Conservation (phyloP, 2,113 vertebrate species). For the Thalassarche chlororhynchos region DNA sequence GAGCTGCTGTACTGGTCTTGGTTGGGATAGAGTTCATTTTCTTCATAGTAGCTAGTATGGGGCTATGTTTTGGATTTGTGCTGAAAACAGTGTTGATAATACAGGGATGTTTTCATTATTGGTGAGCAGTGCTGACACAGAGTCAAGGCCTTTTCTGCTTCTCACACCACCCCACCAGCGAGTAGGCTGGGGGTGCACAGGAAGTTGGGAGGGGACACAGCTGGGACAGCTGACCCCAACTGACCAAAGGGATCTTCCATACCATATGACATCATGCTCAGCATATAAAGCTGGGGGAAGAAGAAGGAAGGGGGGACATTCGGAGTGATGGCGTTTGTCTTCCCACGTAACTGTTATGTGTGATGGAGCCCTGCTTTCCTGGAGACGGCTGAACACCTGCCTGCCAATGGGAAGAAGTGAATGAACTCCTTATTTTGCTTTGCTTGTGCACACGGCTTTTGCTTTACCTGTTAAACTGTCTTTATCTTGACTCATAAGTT, state of each 20-base stretch:
- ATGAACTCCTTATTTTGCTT: neutral
- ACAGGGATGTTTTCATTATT: neutral
- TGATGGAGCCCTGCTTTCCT: neutral
- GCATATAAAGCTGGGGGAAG: neutral
- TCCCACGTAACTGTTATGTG: rapidly evolving
- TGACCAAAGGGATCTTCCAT: neutral
- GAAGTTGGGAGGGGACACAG: neutral
- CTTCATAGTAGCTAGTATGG: rapidly evolving
- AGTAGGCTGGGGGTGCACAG: neutral
- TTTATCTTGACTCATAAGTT: neutral
- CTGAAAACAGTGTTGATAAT: neutral
- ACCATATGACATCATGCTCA: neutral
- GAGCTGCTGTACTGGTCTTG: neutral
- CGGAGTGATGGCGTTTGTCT: neutral
- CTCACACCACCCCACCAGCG: rapidly evolving
- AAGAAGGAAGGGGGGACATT: neutral
- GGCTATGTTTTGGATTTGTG: neutral
- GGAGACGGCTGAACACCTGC: neutral
- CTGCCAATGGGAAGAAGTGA: rapidly evolving
- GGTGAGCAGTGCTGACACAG: neutral
- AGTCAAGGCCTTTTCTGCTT: neutral
- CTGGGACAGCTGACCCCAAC: rapidly evolving
- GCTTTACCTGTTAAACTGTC: neutral
- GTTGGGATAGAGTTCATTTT: neutral
- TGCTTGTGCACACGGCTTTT: neutral